phyloP scores from a whole-genome alignment of 2,113 vertebrate species.

The Hemibagrus wyckioides region DNA sequence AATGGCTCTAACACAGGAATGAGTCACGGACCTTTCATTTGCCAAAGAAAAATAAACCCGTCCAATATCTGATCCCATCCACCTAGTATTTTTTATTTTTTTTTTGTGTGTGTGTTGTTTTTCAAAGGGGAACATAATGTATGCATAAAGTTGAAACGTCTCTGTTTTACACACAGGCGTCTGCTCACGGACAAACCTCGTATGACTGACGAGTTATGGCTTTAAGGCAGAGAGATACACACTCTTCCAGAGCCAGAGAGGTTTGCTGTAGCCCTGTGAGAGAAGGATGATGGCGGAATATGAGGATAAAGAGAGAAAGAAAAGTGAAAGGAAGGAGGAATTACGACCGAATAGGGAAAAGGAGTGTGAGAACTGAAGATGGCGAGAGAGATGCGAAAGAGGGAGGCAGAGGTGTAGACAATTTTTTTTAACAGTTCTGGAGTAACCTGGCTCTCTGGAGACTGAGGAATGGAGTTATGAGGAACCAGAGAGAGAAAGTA shows the following conservation, averaged over 20 bases:
- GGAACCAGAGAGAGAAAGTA: constrained; percentile 9
- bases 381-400: neutral
- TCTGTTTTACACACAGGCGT: neutral
- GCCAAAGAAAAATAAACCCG: constrained; percentile 41
- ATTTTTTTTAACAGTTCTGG: constrained; percentile 25
- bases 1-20: constrained; percentile 37
- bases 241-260: constrained; percentile 10
- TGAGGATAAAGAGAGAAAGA: constrained; percentile 13
- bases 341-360: constrained; percentile 33
- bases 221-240: constrained; percentile 13
- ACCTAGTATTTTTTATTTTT: neutral
- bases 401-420: constrained; percentile 29
- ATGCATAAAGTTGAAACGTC: neutral
- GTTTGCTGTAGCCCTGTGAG: constrained; percentile 23
- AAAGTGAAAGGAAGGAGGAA: constrained; percentile 28
- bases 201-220: constrained; percentile 15
- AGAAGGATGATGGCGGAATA: constrained; percentile 35
- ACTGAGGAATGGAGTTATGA: constrained; percentile 18
- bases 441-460: constrained; percentile 37
- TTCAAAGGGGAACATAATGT: constrained; percentile 26
- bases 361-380: constrained; percentile 26
- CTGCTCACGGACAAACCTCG: constrained; percentile 13
- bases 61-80: constrained; percentile 37
- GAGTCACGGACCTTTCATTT: constrained; percentile 44
- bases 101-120: neutral